phyloP scores from a whole-genome alignment of 2,113 vertebrate genomes.

The Sorex fumeus region DNA sequence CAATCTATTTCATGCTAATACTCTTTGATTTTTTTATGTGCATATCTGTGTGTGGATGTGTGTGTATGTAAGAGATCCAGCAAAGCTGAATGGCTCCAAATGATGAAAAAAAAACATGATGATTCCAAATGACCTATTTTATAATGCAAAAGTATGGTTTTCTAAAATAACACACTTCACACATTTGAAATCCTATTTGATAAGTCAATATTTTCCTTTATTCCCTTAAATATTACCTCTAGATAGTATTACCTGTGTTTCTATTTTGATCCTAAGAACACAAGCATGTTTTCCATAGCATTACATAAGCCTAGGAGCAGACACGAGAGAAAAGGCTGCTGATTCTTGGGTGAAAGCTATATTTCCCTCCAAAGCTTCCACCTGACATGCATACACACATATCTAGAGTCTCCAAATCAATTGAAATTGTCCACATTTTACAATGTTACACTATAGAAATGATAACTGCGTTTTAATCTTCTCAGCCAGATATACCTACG shows the following conservation, averaged over 20 bases:
- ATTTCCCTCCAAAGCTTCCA: conserved; percentile 42
- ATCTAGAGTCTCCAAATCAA: conserved; percentile 48
- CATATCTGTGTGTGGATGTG: background rate
- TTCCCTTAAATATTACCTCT: conserved; percentile 2
- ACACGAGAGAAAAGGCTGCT: background rate
- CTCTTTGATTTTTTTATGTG: background rate
- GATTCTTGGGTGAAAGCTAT: background rate
- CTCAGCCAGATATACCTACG: background rate
- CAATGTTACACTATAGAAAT: background rate
- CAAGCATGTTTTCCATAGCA: conserved; percentile 9
- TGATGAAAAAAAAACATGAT: conserved; percentile 77
- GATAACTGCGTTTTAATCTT: background rate
- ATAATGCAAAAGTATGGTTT: conserved; percentile 50
- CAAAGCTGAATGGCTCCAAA: conserved; percentile 84
- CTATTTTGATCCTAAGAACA: conserved; percentile 32
- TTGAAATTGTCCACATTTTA: conserved; percentile 28
- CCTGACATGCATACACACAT: background rate
- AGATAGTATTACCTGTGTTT: background rate
- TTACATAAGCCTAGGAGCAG: conserved; percentile 77
- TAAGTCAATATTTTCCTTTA: background rate
- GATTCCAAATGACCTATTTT: background rate
- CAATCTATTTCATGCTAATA: background rate
- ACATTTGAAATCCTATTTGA: background rate
- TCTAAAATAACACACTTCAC: conserved; percentile 48
- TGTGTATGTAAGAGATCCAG: conserved; percentile 69